A percentile compares a stretch with the other conserved stretches of the same genome.
These are phyloP conservation scores for Haemorhous mexicanus DNA, from an alignment of 2,113 vertebrate genomes.

Conservation along the genomic window DNA sequence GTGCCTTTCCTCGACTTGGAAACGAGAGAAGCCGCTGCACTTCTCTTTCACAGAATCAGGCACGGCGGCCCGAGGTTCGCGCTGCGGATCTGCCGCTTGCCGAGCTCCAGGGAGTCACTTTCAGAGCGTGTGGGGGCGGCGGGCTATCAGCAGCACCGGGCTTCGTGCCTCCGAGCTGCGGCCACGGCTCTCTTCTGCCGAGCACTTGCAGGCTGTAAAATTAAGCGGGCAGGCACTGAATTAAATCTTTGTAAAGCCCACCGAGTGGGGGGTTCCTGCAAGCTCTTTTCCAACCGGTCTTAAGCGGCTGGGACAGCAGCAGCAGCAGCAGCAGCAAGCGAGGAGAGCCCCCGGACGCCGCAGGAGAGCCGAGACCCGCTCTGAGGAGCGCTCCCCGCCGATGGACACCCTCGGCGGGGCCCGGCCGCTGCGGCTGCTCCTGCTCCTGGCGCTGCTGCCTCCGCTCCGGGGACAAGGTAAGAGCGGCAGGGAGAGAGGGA, in stretches of 20 bases:
- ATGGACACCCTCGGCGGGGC: conserved; percentile 32
- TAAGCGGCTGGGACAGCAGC: conserved; percentile 14
- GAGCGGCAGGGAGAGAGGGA: background rate
- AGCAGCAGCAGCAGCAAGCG: background rate
- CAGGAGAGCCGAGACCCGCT: background rate
- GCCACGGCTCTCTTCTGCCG: background rate
- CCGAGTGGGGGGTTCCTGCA: background rate
- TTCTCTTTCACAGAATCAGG: background rate
- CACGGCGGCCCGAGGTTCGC: background rate
- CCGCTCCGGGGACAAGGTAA: conserved; percentile 31
- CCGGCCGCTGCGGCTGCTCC: conserved; percentile 18
- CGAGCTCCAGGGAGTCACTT: background rate
- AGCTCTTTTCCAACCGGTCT: conserved; percentile 13
- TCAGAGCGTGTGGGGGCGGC: background rate
- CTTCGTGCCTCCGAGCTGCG: background rate
- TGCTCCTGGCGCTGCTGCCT: background rate
- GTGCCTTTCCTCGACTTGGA: background rate
- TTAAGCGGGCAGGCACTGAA: conserved; percentile 50
- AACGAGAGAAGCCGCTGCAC: background rate
- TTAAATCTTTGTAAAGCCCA: conserved; percentile 40
- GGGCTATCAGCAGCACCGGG: background rate
- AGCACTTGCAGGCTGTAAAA: conserved; percentile 50
- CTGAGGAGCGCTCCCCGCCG: background rate
- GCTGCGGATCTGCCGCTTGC: background rate
- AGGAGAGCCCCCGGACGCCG: background rate